Evolutionary conservation across 2,797 vertebrate genomes (phyloP), one percentile per base, ranked within the genome.

Genomic region (Urosaurus nigricauda): DNA sequence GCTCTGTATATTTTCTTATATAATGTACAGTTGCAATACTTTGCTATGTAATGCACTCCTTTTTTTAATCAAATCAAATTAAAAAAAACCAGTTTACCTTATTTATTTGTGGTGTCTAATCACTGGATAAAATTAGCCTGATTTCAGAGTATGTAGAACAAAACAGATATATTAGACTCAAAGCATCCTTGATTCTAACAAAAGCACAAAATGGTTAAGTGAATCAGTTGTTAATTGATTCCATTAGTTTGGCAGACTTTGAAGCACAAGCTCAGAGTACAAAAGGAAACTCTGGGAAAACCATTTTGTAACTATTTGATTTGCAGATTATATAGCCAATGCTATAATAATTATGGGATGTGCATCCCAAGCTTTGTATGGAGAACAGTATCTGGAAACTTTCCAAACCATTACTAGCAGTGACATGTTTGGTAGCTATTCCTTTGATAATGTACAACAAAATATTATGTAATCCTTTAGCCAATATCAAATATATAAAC

Each of bases 401-500:
- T 56, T 77, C 47, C 77, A 91, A 85, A 75, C 5, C 26, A 91
- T 90, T 88, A 47, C 74, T 32, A 81, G 0, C 6, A 60, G 32
- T 87, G 32, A 87, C 60, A 68, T 0, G 47, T 1, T 80, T 83
- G 86, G 21, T 17, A 91, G 79, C 68, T 82, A 78, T 75, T 88
- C 21, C 47, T 89, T 93, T 90, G 79, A 85, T 14, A 90, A 29
- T 1, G 6, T 75, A 24, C 87, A 88, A 80, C 51, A 90, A 85
- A 90, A 60, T 3, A 24, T 63, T 88, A 63, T 0, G 0, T 86
- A 92, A 83, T 58, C 29, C 53, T 87, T 84, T 86, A 24, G 40
- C 63, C n/a, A 90, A 93, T 89, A 80, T 53, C 8, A 85, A 87
- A 37, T 5, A 56, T 71, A 89, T 88, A 93, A 93, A 82, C 68